These are phyloP conservation scores for Gallinago nigripennis DNA, from an alignment of 2,797 vertebrate species.

Conservation along the genomic window DNA sequence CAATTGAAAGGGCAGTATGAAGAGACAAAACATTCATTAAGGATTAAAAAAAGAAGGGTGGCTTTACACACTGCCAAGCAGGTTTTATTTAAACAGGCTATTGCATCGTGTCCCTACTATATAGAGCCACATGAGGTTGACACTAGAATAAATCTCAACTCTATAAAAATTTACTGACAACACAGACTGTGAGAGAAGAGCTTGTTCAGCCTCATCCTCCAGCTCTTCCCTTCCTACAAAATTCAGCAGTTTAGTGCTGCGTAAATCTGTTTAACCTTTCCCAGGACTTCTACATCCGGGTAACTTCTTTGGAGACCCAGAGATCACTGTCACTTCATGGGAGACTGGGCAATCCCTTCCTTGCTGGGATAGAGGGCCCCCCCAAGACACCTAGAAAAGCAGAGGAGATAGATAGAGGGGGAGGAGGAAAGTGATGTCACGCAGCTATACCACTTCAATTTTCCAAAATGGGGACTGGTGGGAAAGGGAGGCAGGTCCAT, in stretches of 20 bases:
- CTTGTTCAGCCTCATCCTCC: constrained; percentile 13
- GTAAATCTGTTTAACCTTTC: not conserved
- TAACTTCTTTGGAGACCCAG: not conserved
- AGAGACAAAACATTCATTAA: constrained; percentile 1
- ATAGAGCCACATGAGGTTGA: not conserved
- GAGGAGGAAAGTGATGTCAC: not conserved
- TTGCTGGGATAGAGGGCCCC: not conserved
- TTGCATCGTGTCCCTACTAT: not conserved
- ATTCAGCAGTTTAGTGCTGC: not conserved
- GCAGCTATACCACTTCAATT: not conserved
- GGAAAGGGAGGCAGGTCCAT: not conserved
- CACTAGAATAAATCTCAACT: constrained; percentile 49
- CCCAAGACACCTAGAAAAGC: not conserved
- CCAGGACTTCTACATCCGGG: not conserved
- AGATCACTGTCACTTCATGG: not conserved
- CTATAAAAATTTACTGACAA: constrained; percentile 57
- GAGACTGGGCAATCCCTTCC: not conserved
- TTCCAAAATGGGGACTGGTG: not conserved
- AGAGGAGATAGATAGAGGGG: not conserved
- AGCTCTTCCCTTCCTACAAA: constrained; percentile 18
- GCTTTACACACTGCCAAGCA: not conserved
- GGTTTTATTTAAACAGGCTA: constrained; percentile 35
- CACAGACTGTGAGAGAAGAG: not conserved
- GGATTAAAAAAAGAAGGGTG: not conserved
- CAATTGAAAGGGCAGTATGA: not conserved